Evolutionary conservation across 2,797 vertebrate genomes (phyloP), one percentile per base, ranked within the genome.

Genomic region (Onychomys arenicola): DNA sequence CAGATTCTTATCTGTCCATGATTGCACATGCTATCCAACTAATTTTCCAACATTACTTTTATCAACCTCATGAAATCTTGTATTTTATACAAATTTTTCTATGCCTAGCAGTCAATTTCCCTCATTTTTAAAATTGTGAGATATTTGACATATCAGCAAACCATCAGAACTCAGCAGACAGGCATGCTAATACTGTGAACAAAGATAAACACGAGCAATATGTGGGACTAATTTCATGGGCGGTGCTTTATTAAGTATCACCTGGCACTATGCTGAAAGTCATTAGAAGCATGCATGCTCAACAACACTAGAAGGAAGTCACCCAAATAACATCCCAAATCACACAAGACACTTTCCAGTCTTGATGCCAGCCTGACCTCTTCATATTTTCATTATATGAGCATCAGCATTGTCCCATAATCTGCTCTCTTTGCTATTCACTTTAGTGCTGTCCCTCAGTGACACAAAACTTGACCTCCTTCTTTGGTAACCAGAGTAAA

Each of bases 111-210:
- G 43, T 95, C 77, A 81, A 2, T 91, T 92, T 57, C 37, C 77
- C 49, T 94, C 84, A 19, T 52, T 32, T 82, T 88, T 92, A 13
- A 2, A 86, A 85, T 67, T 52, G 40, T 89, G 73, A 93, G 46
- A 69, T 89, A 57, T 91, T 88, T 83, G 57, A 37, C 82, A 84
- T 14, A 49, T 69, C 52, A 92, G 71, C 85, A 96, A 76, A 55
- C n/a, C 23, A 93, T 17, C 77, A 86, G 55, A 76, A 97, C 37
- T 37, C 12, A 27, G 73, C 10, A 83, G 46, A 81, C 52, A 88
- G 76, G 81, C 29, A 57, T 1, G 4, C 21, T 34, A 17, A 82
- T 40, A 8, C 21, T 32, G 19, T 40, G 83, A 63, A 27, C 63
- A 85, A 76, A 81, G 49, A 85, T 9, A 87, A 63, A 37, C 71